These are phyloP conservation scores for Euwallacea similis DNA, from an alignment of 1,140 invertebrate species.

Conservation along the genomic window DNA sequence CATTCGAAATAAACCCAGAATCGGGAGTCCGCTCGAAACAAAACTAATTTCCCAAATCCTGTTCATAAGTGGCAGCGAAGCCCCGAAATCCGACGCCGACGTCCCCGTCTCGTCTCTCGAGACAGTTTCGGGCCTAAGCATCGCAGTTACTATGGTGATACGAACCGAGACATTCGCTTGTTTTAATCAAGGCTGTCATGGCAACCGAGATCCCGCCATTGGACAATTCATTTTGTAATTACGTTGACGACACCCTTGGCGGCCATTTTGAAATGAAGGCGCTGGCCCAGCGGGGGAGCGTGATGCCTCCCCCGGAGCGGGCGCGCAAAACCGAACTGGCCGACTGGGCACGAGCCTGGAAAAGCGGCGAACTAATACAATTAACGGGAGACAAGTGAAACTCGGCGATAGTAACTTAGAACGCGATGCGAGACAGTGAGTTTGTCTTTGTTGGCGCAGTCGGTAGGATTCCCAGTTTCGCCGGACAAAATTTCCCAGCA, in stretches of 20 bases:
- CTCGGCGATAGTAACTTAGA: conserved; percentile 54
- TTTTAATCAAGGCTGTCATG: conserved; percentile 57
- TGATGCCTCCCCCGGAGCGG: conserved; percentile 38
- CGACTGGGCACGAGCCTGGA: conserved; percentile 47
- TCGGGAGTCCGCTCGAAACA: conserved; percentile 7
- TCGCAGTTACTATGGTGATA: conserved; percentile 50
- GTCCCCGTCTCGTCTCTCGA: conserved; percentile 41
- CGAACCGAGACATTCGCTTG: conserved; percentile 53
- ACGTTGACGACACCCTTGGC: conserved; percentile 56
- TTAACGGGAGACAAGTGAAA: conserved; percentile 56
- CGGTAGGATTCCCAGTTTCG: neutral
- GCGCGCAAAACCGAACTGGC: conserved; percentile 38
- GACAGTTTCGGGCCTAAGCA: conserved; percentile 44
- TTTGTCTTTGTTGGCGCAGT: conserved; percentile 30
- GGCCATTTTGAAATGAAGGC: conserved; percentile 55
- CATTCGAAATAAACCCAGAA: neutral
- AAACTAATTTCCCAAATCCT: conserved; percentile 29
- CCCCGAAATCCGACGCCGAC: conserved; percentile 15
- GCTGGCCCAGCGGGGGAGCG: conserved; percentile 46
- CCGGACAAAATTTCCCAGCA: neutral
- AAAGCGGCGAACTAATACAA: conserved; percentile 54
- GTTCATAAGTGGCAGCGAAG: conserved; percentile 20
- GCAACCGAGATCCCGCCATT: conserved; percentile 56
- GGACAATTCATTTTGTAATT: conserved; percentile 58
- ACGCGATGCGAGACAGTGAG: conserved; percentile 30